These are phyloP conservation scores for Hydraecia micacea DNA, from an alignment of 2,888 invertebrate genomes.

Conservation along the genomic window DNA sequence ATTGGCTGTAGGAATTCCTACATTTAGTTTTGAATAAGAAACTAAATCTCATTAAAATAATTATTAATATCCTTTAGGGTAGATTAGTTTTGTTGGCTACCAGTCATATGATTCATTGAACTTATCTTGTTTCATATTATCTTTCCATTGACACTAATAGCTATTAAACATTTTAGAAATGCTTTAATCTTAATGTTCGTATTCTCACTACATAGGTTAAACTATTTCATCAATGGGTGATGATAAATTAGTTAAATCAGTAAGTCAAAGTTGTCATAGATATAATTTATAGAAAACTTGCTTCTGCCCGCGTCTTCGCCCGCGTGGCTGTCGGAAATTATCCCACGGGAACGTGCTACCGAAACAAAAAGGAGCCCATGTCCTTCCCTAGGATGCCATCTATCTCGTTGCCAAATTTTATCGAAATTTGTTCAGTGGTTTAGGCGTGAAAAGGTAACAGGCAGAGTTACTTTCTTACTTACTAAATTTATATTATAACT, in stretches of 20 bases:
- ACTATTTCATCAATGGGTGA: constrained; percentile 2
- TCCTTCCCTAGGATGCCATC: no score
- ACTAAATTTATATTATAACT: no score
- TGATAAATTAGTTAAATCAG: constrained; percentile 2
- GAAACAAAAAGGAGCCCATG: no score
- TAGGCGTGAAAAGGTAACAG: no score
- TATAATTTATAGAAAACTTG: neutral
- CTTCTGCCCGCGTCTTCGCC: neutral
- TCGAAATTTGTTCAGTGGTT: no score
- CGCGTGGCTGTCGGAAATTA: neutral
- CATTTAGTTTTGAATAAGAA: constrained; percentile 34
- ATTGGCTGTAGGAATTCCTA: constrained; percentile 18
- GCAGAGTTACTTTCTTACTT: no score
- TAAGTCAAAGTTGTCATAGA: neutral
- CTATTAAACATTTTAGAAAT: constrained; percentile 17
- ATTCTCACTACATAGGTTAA: neutral
- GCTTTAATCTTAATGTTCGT: constrained; percentile 1
- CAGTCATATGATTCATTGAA: constrained; percentile 4
- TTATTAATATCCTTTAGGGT: constrained; percentile 9
- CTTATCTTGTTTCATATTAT: constrained; percentile 6
- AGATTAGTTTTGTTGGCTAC: constrained; percentile 28
- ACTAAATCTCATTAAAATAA: constrained; percentile 20
- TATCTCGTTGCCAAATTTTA: no score
- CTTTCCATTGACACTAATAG: constrained; percentile 5
- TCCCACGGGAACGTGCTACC: neutral